Evolutionary conservation across 2,113 vertebrate genomes (phyloP).

Genomic region (Gulo gulo): DNA sequence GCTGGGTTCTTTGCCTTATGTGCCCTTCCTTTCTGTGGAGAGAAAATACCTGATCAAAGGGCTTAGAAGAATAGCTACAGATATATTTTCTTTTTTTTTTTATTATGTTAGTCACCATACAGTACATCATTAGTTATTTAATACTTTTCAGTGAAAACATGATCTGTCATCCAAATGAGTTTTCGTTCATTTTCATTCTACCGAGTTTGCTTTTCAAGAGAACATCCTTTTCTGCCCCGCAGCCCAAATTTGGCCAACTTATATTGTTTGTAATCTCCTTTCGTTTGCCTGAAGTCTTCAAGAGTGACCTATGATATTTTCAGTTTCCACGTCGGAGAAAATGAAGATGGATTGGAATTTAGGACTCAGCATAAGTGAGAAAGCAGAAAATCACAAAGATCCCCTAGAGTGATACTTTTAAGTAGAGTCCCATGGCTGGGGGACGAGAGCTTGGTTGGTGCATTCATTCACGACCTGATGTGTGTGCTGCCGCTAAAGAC

Average conservation of each 20-base stretch:
- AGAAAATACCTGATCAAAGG: background rate
- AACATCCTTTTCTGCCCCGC: background rate
- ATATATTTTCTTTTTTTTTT: background rate
- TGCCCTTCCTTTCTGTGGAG: background rate
- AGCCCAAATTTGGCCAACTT: background rate
- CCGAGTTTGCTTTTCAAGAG: background rate
- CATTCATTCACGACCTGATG: background rate
- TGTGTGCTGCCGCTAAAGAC: background rate
- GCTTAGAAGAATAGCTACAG: background rate
- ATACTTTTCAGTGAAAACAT: background rate
- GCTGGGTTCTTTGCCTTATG: background rate
- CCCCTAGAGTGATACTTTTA: background rate
- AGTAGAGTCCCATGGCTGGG: background rate
- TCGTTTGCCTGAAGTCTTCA: background rate
- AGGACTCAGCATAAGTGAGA: background rate
- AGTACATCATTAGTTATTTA: no score
- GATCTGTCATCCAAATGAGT: background rate
- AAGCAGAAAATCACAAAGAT: background rate
- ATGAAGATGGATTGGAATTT: background rate
- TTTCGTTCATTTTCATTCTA: background rate
- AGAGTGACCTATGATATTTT: background rate
- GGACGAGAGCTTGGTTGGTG: background rate
- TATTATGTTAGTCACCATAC: no score
- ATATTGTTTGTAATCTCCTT: background rate
- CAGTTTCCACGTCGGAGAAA: background rate